Base-by-base conservation (phyloP, 2,797 vertebrate species). In the Ispidina picta region DNA sequence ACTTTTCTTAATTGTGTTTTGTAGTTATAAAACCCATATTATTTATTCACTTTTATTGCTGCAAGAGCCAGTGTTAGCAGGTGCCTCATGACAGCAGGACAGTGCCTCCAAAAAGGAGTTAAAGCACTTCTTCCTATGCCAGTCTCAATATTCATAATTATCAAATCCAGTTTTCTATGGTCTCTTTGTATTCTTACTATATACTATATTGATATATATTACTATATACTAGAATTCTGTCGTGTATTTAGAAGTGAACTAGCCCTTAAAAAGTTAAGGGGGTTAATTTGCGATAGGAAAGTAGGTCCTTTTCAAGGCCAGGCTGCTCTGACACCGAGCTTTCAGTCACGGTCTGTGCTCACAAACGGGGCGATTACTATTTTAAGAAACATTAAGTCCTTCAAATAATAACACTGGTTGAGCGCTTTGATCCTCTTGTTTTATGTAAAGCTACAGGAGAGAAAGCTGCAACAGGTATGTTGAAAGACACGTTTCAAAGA, bases 301-400 rank as follows among this genome's bases (percentile, higher is more conserved):
- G 14, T 2, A 3, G 3, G 1, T 16, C 85, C 70, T 66, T 39
- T 46, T 2, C 59, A 48, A 8, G 7, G 20, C 82, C 48, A 13
- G 62, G 60, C 88, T 65, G 80, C 80, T 74, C 68, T 44, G 44
- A 6, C 51, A 39, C 37, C 22, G 6, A 33, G 51, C 84, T 28
- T 21, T 62, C 69, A 15, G 70, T 29, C 92, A 46, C 0, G 8
- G 63, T 13, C 72, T 22, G 49, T 51, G 0, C 77, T 78, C 74
- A 5, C 48, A 1, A 43, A 68, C 29, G 8, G 54, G 54, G 72
- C 70, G 78, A 56, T 4, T 46, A 7, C 89, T 83, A 87, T 80
- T 93, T 88, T 65, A 73, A 92, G 90, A 73, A 44, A 48, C 65
- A 4, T 4, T 8, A 48, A 66, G 20, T 84, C 48, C 83, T 49